Evolutionary conservation across 2,888 invertebrate genomes (phyloP), one percentile per base, ranked within the genome.

Genomic region (Zhuqinia jingwanae): DNA sequence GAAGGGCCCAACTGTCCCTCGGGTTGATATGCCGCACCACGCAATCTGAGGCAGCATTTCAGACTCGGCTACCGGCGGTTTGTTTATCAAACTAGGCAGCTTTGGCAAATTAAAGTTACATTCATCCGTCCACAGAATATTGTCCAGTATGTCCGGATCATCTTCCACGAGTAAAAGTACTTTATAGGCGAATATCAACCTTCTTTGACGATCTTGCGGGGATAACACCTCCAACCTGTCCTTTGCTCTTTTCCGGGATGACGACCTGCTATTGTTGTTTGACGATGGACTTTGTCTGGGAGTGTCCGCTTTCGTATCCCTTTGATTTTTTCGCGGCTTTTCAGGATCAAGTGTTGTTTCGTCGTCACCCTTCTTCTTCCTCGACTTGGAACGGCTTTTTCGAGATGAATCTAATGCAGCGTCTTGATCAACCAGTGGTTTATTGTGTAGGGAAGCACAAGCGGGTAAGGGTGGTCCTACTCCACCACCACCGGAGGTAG

Each of bases 111-210:
- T 84, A 50, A 91, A 90, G 73, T 90, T 90, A 10, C 90, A 90
- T 53, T 91, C 91, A 68, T 91, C 91, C 2, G 90, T 89, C 58
- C 90, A 91, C n/a, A 91, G 25, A 53, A 90, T 84, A 2, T 85
- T 78, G 15, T 88, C 63, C n/a, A 90, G 58, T 5, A 90, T 47
- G 20, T 79, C 56, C 0, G 89, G 87, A 25, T 89, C 88, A 13
- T 88, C 79, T 10, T 90, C 87, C 8, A 91, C 13, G 10, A 87
- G 22, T 20, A 80, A 53, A 11, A 91, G 85, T 42, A 90, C 47
- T 60, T 85, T 84, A 8, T 65, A 79, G 0, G 90, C 76, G 65
- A 90, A 91, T 20, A 88, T 27, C 3, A 87, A 60, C 45, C 90
- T 77, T 22, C 87, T 76, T 5, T 79, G 58, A 45, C 89, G 88